phyloP scores from a whole-genome alignment of 2,113 vertebrate species.

The Sturnus vulgaris region DNA sequence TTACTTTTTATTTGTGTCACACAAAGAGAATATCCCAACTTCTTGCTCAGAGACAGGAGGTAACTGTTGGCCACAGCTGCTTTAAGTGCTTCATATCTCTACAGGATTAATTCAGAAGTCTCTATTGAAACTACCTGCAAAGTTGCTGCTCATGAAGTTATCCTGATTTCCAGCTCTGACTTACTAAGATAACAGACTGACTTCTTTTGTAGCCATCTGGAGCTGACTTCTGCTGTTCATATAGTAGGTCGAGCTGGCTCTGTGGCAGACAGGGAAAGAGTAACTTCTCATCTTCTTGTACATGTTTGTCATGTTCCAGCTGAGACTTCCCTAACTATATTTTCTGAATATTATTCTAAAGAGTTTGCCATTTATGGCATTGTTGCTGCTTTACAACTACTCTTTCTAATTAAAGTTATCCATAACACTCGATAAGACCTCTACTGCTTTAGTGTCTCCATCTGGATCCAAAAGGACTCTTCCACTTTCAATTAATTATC shows the following conservation, averaged over 20 bases:
- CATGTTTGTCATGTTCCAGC: not conserved
- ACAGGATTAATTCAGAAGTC: not conserved
- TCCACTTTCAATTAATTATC: not conserved
- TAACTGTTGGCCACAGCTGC: not conserved
- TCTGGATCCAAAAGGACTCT: not conserved
- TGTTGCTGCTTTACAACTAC: not conserved
- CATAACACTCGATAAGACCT: not conserved
- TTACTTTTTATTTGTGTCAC: not conserved
- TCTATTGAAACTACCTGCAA: not conserved
- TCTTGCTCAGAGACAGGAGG: not conserved
- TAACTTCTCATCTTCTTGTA: not conserved
- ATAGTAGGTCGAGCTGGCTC: not conserved
- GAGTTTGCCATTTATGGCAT: not conserved
- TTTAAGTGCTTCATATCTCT: not conserved
- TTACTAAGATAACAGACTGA: not conserved
- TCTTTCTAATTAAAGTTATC: not conserved
- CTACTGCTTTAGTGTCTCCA: not conserved
- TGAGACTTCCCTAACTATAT: not conserved
- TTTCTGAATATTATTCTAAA: not conserved
- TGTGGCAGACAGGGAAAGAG: not conserved
- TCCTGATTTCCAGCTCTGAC: not conserved
- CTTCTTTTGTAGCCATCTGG: conserved; percentile 11
- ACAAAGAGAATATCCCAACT: not conserved
- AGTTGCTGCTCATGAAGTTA: not conserved
- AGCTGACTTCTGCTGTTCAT: conserved; percentile 5